Evolutionary conservation across 2,888 invertebrate species (phyloP).

Genomic region (Zaprionus obscuricornis): DNA sequence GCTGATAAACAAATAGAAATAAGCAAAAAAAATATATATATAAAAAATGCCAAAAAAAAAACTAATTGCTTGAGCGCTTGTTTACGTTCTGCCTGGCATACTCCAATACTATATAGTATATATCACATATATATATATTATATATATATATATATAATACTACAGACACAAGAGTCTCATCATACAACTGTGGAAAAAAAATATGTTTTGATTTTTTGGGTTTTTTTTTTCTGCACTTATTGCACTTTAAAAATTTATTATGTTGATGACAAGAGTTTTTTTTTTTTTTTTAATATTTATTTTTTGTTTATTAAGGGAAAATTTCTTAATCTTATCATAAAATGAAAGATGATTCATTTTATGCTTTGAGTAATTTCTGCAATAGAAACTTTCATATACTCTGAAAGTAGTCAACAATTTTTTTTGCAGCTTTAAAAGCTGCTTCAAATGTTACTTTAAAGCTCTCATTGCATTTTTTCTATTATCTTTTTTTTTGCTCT

Average conservation of each 20-base stretch:
- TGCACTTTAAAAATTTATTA: conserved; percentile 34
- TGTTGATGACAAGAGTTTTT: conserved; percentile 8
- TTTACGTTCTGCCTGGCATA: conserved; percentile 44
- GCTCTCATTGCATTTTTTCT: no score
- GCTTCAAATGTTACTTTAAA: no score
- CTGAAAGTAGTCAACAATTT: no score
- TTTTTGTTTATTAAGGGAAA: conserved; percentile 14
- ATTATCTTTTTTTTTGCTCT: no score
- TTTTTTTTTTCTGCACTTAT: conserved; percentile 13
- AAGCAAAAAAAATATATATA: not conserved
- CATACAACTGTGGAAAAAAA: conserved; percentile 8
- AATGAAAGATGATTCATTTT: conserved; percentile 36
- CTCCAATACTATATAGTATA: not conserved
- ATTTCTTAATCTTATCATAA: conserved; percentile 31
- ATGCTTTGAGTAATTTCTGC: no score
- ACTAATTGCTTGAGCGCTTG: conserved; percentile 40
- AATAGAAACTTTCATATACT: no score
- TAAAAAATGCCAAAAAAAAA: not conserved
- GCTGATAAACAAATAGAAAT: conserved; percentile 54
- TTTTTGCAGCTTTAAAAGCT: no score
- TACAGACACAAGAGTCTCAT: no score
- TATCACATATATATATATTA: not conserved
- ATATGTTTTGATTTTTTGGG: conserved; percentile 38
- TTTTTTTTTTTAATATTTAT: not conserved
- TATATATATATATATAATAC: not conserved